Evolutionary conservation across 2,888 invertebrate genomes (phyloP).

Genomic region (Poecilobothrus nobilitatus): DNA sequence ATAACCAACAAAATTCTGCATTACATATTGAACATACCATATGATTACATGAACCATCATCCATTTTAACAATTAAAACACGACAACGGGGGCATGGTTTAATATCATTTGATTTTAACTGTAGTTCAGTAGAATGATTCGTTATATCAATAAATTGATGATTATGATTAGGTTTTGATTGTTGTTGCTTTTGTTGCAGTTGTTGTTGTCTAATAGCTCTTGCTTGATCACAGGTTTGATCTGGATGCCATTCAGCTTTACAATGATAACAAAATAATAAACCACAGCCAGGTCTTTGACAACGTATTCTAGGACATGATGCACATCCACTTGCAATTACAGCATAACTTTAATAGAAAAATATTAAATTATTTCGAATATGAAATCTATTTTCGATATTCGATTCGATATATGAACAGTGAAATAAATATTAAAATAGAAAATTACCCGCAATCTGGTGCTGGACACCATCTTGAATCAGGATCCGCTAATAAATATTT

Average conservation of each 20-base stretch:
- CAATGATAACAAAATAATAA: slow-evolving; percentile 97
- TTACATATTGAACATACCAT: slow-evolving; percentile 97
- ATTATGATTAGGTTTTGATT: slow-evolving; percentile 39
- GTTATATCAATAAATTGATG: slow-evolving; percentile 30
- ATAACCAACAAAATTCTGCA: slow-evolving; percentile 98
- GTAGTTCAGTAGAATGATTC: slow-evolving; percentile 50
- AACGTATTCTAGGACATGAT: slow-evolving; percentile 88
- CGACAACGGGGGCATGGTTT: slow-evolving; percentile 92
- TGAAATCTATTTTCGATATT: too few relatives aligned
- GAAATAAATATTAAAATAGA: too few relatives aligned
- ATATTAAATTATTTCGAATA: slow-evolving; percentile 14
- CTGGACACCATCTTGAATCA: slow-evolving; percentile 95
- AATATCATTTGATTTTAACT: slow-evolving; percentile 67
- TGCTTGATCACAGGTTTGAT: slow-evolving; percentile 95
- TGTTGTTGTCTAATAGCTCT: slow-evolving; percentile 46
- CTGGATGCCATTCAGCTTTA: slow-evolving; percentile 96
- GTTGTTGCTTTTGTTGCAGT: slow-evolving; percentile 46
- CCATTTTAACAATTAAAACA: slow-evolving; percentile 88
- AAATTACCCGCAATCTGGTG: slow-evolving; percentile 81
- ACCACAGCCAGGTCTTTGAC: slow-evolving; percentile 86
- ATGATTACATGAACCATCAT: slow-evolving; percentile 96
- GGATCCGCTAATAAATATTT: slow-evolving; percentile 88
- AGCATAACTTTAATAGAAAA: slow-evolving; percentile 63
- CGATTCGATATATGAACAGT: background rate
- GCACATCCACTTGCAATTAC: slow-evolving; percentile 95